phyloP scores from a whole-genome alignment of 2,888 invertebrate genomes.

The Sinhomidia bicolor region DNA sequence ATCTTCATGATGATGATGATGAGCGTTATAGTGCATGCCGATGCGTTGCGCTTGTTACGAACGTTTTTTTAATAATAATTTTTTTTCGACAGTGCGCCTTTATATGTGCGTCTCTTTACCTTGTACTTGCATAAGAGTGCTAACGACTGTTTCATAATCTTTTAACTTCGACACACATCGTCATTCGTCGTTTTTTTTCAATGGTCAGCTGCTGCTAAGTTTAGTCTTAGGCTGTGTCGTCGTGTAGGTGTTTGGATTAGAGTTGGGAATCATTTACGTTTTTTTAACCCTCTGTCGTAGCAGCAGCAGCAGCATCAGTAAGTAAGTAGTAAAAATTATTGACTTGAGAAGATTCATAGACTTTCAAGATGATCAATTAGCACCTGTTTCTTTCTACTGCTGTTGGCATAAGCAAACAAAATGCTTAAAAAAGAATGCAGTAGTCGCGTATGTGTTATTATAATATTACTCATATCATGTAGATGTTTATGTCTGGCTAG shows the following conservation, averaged over 20 bases:
- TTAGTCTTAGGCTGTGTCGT: not conserved
- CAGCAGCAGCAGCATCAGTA: no score
- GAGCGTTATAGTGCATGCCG: not conserved
- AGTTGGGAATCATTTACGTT: not conserved
- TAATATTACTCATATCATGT: no score
- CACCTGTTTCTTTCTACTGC: not conserved
- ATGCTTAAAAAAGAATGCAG: not conserved
- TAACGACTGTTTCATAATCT: slow-evolving; percentile 62
- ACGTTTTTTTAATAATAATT: no score
- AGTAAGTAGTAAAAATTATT: no score
- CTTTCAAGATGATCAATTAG: slow-evolving; percentile 32
- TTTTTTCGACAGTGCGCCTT: not conserved
- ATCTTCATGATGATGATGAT: slow-evolving; percentile 9
- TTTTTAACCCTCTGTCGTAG: not conserved
- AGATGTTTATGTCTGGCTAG: no score
- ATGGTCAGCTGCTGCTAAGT: not conserved
- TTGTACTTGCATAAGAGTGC: slow-evolving; percentile 52
- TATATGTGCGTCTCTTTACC: slow-evolving; percentile 38
- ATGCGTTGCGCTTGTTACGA: slow-evolving; percentile 42
- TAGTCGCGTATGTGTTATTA: no score
- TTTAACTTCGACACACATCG: slow-evolving; percentile 18
- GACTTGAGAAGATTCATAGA: not conserved
- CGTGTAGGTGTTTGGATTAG: not conserved
- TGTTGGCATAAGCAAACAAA: slow-evolving; percentile 4
- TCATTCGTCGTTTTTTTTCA: not conserved